Percentiles rank a stretch among this genome's conserved stretches.
Conservation (phyloP, 2,888 invertebrate species). For the Acanthosoma haemorrhoidale region DNA sequence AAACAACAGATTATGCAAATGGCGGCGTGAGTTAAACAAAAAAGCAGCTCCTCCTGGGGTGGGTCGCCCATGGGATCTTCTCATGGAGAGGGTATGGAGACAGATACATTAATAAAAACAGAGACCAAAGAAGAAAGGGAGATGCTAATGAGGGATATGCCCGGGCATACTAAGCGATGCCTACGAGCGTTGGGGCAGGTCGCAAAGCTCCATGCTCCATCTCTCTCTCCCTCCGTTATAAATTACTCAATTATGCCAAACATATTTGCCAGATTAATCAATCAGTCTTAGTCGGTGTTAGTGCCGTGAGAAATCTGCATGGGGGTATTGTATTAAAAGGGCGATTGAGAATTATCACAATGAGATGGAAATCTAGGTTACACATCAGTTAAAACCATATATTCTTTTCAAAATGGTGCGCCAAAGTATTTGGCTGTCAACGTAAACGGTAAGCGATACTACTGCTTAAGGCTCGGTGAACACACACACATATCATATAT, state of each 20-base stretch:
- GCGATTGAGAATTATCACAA: too few species aligned
- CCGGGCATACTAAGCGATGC: constrained; percentile 5
- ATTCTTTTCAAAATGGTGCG: too few species aligned
- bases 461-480: too few species aligned
- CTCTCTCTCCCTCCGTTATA: neutral
- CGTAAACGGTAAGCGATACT: too few species aligned
- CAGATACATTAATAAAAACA: constrained; percentile 30
- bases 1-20: constrained; percentile 30
- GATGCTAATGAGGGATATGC: constrained; percentile 9
- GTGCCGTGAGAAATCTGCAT: neutral
- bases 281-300: neutral
- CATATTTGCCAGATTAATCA: neutral
- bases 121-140: constrained; percentile 13
- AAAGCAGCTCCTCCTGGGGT: constrained; percentile 13
- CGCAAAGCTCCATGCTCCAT: neutral
- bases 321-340: too few species aligned
- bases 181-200: neutral
- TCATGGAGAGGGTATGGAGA: neutral
- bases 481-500: too few species aligned
- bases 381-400: too few species aligned
- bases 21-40: neutral
- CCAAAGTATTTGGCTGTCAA: too few species aligned
- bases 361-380: too few species aligned
- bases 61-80: constrained; percentile 10
- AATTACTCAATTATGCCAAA: neutral